Evolutionary conservation across 2,888 invertebrate genomes (phyloP).

Genomic region (Uropetala carovei): DNA sequence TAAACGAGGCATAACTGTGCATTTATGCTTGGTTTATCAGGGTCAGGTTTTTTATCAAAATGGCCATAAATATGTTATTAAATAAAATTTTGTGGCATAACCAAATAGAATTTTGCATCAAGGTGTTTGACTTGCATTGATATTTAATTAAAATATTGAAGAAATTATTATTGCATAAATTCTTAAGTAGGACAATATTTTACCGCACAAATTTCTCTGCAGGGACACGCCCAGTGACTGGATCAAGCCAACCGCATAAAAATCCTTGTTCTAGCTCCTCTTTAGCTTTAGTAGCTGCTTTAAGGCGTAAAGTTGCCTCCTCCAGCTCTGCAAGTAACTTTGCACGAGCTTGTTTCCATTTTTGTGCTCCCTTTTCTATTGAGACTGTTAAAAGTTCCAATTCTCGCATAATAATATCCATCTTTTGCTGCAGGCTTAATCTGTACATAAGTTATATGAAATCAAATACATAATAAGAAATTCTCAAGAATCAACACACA

Average conservation of each 20-base stretch:
- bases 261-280: conserved; percentile 23
- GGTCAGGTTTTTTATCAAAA: background rate
- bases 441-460: background rate
- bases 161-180: background rate
- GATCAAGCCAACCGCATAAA: conserved; percentile 9
- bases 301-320: background rate
- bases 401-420: conserved; percentile 26
- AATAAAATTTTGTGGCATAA: background rate
- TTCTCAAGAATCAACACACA: background rate
- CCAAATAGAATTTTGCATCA: background rate
- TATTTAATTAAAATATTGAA: background rate
- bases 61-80: background rate
- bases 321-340: background rate
- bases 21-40: background rate
- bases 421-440: conserved; percentile 34
- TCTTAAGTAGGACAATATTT: background rate
- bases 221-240: background rate
- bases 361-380: background rate
- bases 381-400: background rate
- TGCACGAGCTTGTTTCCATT: conserved; percentile 8
- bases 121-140: background rate
- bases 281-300: background rate
- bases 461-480: background rate
- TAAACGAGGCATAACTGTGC: no score
- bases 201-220: conserved; percentile 41